Conservation (phyloP, 2,888 invertebrate species). For the Fragum sueziense region DNA sequence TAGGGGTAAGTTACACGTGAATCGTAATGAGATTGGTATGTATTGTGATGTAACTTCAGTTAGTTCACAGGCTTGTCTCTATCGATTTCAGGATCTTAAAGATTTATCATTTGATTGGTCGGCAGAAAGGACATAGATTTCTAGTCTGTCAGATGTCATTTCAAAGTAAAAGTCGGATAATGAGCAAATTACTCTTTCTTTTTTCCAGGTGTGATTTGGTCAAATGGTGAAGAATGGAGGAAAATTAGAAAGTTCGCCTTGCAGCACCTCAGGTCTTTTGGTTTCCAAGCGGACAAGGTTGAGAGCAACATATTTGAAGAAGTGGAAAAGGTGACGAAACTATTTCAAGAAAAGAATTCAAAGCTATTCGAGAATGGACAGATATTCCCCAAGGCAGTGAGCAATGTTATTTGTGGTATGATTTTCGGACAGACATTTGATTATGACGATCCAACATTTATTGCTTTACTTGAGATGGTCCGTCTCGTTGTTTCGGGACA, state of each 20-base stretch:
- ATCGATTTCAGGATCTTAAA: too few species aligned
- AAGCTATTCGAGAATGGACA: not conserved
- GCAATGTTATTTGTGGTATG: conserved; percentile 66
- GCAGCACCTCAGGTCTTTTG: conserved; percentile 7
- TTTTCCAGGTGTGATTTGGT: conserved; percentile 1
- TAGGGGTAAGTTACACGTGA: too few species aligned
- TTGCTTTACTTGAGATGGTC: conserved; percentile 28
- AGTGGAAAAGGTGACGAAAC: not conserved
- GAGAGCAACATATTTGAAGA: conserved; percentile 11
- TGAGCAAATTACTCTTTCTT: too few species aligned
- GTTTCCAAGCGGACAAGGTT: not conserved
- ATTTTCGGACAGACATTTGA: conserved; percentile 65
- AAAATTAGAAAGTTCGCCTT: conserved; percentile 15
- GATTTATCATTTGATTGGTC: too few species aligned
- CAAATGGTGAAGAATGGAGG: conserved; percentile 8
- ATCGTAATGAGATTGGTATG: too few species aligned
- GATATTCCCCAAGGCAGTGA: not conserved
- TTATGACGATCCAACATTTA: conserved; percentile 51
- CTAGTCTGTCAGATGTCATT: too few species aligned
- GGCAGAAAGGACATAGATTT: too few species aligned
- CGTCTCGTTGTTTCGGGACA: conserved; percentile 33
- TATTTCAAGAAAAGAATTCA: not conserved
- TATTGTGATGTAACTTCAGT: too few species aligned
- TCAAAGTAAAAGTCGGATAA: too few species aligned
- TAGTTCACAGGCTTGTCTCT: too few species aligned